phyloP scores from a whole-genome alignment of 2,113 vertebrate species.

The Caranx melampygus region DNA sequence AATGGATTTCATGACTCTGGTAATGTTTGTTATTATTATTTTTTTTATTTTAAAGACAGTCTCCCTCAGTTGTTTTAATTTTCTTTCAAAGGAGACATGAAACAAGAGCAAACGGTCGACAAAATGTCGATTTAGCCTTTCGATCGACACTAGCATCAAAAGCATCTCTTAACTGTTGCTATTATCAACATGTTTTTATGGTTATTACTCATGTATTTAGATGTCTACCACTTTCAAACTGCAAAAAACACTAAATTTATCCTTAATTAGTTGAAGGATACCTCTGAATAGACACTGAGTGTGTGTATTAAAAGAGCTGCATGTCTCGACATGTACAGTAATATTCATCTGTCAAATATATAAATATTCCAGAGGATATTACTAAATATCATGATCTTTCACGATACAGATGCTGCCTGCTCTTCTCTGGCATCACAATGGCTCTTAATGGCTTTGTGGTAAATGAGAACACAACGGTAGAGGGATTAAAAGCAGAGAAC shows the following conservation, averaged over 20 bases:
- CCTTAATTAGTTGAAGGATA: neutral
- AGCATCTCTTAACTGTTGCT: neutral
- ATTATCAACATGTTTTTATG: no score
- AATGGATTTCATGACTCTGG: conserved; percentile 25
- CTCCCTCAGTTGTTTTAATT: neutral
- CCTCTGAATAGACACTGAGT: neutral
- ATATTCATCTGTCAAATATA: conserved; percentile 23
- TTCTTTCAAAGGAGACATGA: neutral
- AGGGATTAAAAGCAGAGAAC: conserved; percentile 70
- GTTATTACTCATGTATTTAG: no score
- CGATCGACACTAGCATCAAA: neutral
- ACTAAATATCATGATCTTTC: conserved; percentile 14
- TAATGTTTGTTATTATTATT: neutral
- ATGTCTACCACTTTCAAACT: neutral
- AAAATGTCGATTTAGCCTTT: neutral
- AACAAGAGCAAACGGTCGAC: neutral
- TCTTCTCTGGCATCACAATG: conserved; percentile 39
- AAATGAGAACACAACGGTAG: conserved; percentile 55
- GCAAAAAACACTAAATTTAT: neutral
- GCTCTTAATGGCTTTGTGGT: conserved; percentile 71
- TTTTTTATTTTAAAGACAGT: neutral
- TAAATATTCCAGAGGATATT: conserved; percentile 24
- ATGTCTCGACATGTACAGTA: neutral
- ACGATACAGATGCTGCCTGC: neutral
- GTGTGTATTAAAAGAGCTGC: neutral